Conservation (phyloP, 1,140 invertebrate genomes). For the Drosophila novamexicana region DNA sequence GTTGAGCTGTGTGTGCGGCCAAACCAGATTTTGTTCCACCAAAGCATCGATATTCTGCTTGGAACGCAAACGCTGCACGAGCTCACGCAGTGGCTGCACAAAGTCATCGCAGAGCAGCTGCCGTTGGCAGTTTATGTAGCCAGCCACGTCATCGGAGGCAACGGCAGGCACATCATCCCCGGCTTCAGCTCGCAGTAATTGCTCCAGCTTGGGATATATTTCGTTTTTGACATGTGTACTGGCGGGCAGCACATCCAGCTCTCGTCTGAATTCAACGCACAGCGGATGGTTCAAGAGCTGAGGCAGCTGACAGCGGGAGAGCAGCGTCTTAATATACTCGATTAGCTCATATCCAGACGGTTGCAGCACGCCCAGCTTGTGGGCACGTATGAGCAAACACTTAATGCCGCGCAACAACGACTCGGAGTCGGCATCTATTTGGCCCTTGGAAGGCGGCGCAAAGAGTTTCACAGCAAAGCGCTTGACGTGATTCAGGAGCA, state of each 20-base stretch:
- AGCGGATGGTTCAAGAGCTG: conserved; percentile 18
- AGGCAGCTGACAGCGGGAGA: conserved; percentile 20
- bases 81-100: conserved; percentile 86
- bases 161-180: not conserved
- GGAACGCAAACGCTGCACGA: conserved; percentile 58
- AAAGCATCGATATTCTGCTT: conserved; percentile 65
- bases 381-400: conserved; percentile 52
- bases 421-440: conserved; percentile 43
- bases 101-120: conserved; percentile 91
- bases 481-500: conserved; percentile 41
- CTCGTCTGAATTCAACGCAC: conserved; percentile 22
- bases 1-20: conserved; percentile 56
- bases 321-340: conserved; percentile 49
- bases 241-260: conserved; percentile 10
- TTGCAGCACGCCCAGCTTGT: conserved; percentile 46
- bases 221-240: conserved; percentile 32
- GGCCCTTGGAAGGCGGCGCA: conserved; percentile 3
- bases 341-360: conserved; percentile 38
- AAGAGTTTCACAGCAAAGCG: conserved; percentile 28
- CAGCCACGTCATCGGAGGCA: conserved; percentile 72
- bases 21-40: conserved; percentile 73
- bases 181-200: conserved; percentile 20
- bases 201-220: conserved; percentile 72
- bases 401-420: conserved; percentile 46
- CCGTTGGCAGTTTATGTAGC: conserved; percentile 93